Base-by-base conservation (phyloP, 2,797 vertebrate species). In the Xiphorhynchus erythropygius region DNA sequence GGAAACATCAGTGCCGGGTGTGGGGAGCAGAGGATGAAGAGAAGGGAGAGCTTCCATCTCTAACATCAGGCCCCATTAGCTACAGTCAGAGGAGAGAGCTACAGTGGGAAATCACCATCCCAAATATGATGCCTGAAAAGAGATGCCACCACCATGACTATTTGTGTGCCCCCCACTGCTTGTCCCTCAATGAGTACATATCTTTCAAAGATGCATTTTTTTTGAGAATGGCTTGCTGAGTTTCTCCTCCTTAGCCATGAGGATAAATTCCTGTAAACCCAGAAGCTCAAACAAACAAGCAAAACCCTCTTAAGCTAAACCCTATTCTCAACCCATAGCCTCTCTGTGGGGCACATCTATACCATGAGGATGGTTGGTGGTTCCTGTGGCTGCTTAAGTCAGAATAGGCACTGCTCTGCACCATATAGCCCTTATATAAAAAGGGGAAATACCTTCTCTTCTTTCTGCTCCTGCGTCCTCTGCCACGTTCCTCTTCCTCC, bases 1-100 rank as follows among this genome's bases (percentile, higher is more conserved):
- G 60, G 68, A 93, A 95, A 85, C 44, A 87, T 95, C 92, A 92
- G 57, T 84, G 35, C 57, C 0, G 13, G 37, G 11, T 89, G 37
- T 11, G 5, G 24, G 11, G 44, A 91, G 60, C 56, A 73, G 47
- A 18, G 50, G 44, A 77, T 52, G 22, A 63, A 67, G 39, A 71
- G 33, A 46, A 68, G 16, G 18, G 55, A 69, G 75, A 77, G 27
- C 6, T 87, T 33, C 52, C 23, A 70, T 49, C 56, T 67, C 78
- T 65, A 33, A 24, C 30, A 76, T 33, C 44, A 82, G 37, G 32
- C 13, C 15, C 44, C n/a, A 6, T 32, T 11, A 87, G 25, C 30
- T 82, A 32, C 59, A 9, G 68, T 73, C 1, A 1, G 39, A 4
- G 14, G 4, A 33, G 18, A 49, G 15, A 82, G 13, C n/a, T 44